Base-by-base conservation (phyloP, 2,888 invertebrate species). In the Charanyca ferruginea region DNA sequence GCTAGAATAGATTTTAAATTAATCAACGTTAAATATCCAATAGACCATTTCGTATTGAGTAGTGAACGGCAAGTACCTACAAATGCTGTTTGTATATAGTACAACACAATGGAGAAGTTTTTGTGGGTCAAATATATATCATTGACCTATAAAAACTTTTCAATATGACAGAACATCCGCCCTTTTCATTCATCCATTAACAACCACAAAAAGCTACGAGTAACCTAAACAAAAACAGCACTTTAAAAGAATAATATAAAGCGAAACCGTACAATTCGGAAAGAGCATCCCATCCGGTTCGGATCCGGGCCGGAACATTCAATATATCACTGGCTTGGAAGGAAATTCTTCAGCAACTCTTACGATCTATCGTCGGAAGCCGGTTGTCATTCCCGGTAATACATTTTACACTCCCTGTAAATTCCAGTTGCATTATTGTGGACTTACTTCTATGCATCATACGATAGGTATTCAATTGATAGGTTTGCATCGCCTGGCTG, bases 321-420 rank as follows among this genome's bases (percentile, higher is more conserved):
- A 72, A 80, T 80, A 80, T 80, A 78, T 80, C 71, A 81, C 47
- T 44, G 54, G 54, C 18, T 16, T 67, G 65, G 68, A 73, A 79
- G 58, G 49, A 65, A 62, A 66, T 64, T 67, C 62, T 65, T 66
- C 55, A 42, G 45, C 32, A 75, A 77, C 59, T 77, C 72, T 72
- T 54, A 72, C 65, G 49, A 58, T 65, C 54, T 59, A 72, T 66
- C 77, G 61, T 55, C 11, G 32, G 18, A 11, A 13, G 22, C 60
- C 60, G 53, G 72, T 65, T 71, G 61, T 38, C 41, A 58, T 58
- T 55, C 68, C 28, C n/a, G 23, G 45, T 13, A 41, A 62, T 65
- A 65, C 65, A 65, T 71, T 64, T 65, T 54, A 28, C 47, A 32
- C 28, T 20, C 0, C 25, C 38, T 49, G 28, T 53, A 32, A n/a